Evolutionary conservation across 2,888 invertebrate species (phyloP).

Genomic region (Pseudolycoriella hygida): DNA sequence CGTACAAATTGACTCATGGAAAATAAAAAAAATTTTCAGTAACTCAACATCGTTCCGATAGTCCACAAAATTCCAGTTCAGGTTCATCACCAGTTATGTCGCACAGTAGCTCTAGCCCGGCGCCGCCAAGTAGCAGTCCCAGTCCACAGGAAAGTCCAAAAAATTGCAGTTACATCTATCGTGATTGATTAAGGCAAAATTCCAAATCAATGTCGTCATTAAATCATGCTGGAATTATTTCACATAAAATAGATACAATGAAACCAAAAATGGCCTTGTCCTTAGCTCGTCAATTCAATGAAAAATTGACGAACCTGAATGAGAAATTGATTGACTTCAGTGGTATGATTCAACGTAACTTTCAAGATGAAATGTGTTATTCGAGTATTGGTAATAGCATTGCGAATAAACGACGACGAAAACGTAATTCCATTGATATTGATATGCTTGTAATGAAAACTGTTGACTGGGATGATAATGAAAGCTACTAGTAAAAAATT

Average conservation of each 20-base stretch:
- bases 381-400: conserved; percentile 2
- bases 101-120: conserved; percentile 31
- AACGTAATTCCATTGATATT: conserved; percentile 26
- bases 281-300: conserved; percentile 23
- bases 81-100: conserved; percentile 31
- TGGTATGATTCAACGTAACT: conserved; percentile 11
- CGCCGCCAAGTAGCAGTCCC: conserved; percentile 31
- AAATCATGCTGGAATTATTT: neutral
- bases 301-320: conserved; percentile 21
- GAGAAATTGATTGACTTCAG: conserved; percentile 27
- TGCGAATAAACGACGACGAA: conserved; percentile 21
- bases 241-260: neutral
- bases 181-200: conserved; percentile 32
- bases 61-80: conserved; percentile 31
- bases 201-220: conserved; percentile 10
- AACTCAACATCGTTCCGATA: conserved; percentile 32
- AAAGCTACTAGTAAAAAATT: neutral
- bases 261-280: conserved; percentile 19
- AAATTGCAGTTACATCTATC: conserved; percentile 31
- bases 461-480: conserved; percentile 28
- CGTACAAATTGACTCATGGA: too few species aligned
- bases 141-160: conserved; percentile 32
- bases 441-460: conserved; percentile 28
- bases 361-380: conserved; percentile 3
- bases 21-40: conserved; percentile 16